phyloP scores from a whole-genome alignment of 2,113 vertebrate genomes.

The Malaclemys terrapin region DNA sequence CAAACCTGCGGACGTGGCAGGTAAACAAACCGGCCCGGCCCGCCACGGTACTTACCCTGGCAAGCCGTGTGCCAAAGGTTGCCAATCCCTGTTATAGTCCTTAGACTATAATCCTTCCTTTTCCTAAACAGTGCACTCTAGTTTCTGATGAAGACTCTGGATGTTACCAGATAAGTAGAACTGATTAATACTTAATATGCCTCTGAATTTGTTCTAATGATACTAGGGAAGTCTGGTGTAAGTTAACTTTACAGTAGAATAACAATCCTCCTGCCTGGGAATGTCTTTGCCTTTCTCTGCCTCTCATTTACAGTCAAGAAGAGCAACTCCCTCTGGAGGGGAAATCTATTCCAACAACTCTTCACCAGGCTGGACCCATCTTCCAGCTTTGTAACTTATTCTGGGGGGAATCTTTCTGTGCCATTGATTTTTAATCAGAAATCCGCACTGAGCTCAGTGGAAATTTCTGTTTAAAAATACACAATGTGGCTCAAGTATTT shows the following conservation, averaged over 20 bases:
- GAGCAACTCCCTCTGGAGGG: conserved; percentile 56
- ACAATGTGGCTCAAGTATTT: neutral
- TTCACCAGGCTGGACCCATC: conserved; percentile 9
- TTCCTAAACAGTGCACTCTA: accelerated
- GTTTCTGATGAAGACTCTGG: neutral
- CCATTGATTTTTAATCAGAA: conserved; percentile 59
- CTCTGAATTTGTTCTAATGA: conserved; percentile 16
- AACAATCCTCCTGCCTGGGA: neutral
- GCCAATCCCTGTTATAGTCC: neutral
- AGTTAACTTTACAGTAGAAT: neutral
- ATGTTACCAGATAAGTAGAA: neutral
- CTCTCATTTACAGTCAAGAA: conserved; percentile 27
- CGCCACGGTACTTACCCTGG: too few relatives aligned
- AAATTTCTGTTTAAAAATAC: conserved; percentile 50
- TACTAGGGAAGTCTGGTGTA: neutral
- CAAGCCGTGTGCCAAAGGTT: too few relatives aligned
- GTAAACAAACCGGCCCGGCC: too few relatives aligned
- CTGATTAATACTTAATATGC: neutral
- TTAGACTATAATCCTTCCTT: neutral
- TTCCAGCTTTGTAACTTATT: conserved; percentile 55
- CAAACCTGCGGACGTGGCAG: too few relatives aligned
- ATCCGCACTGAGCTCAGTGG: conserved; percentile 14
- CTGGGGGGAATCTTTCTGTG: conserved; percentile 22
- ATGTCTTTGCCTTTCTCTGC: neutral
- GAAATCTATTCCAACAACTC: conserved; percentile 5